Percentiles rank a stretch among this genome's conserved stretches.
Conservation (phyloP, 2,113 vertebrate species). For the Hyperopisus bebe region DNA sequence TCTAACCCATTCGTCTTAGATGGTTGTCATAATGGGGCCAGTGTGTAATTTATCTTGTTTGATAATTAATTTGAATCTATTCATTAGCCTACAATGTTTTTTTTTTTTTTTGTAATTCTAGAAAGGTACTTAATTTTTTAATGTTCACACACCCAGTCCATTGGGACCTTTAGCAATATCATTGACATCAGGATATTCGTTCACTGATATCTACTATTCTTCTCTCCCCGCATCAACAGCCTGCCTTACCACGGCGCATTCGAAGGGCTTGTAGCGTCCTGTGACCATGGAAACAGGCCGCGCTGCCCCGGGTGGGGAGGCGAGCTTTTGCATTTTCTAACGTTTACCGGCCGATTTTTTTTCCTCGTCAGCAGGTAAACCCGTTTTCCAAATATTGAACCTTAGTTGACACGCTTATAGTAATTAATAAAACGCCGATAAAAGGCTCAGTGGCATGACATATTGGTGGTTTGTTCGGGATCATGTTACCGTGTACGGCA, state of each 20-base stretch:
- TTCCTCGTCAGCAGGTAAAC: background rate
- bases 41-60: background rate
- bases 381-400: background rate
- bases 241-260: background rate
- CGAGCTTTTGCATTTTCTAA: background rate
- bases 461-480: background rate
- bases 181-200: background rate
- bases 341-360: background rate
- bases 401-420: background rate
- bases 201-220: background rate
- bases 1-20: background rate
- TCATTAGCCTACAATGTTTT: background rate
- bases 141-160: background rate
- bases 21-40: background rate
- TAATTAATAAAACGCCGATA: background rate
- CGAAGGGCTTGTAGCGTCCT: slow-evolving; percentile 1
- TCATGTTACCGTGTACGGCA: background rate
- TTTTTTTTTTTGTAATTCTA: background rate
- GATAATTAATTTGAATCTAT: background rate
- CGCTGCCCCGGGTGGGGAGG: background rate
- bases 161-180: background rate
- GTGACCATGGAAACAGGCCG: slow-evolving; percentile 45
- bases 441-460: background rate
- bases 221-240: background rate
- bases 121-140: background rate